Base-by-base conservation (phyloP, 64 coral and sea anemone species). In the Anthopleura sola region DNA sequence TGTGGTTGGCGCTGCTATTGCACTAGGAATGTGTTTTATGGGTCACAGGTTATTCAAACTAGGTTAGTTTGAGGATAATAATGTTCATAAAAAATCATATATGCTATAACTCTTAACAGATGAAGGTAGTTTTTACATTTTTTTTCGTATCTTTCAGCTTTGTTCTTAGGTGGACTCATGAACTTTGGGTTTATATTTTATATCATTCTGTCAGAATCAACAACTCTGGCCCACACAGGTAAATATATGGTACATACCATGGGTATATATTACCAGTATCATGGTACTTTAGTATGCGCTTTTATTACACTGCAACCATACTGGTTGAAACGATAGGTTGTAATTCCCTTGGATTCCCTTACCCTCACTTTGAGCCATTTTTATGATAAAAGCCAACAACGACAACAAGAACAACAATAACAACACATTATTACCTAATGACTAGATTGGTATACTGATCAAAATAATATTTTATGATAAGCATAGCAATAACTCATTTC, bases 1-100 rank as follows among this genome's bases (percentile, higher is more conserved):
- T 74, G 85, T 95, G 14, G 36, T 89, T 68, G 93, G 93, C 38
- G 78, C 90, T 14, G 46, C 89, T 28, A 18, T 86, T 38, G 86
- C 85, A 36, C 36, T 92, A 4, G 83, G 92, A 10, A 86, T 95
- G 64, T 95, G 93, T 54, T 95, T 95, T 60, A 48, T 86, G 20
- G 93, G 93, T 55, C 91, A 92, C 36, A 83, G 83, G n/a, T 60
- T 92, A 5, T 95, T 95, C 36, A 92, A 95, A 58, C 56, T 95
- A 17, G 87, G 93, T 95, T 37, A 78, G 90, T 87, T 5, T 78
- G 17, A 29, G 55, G 24, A 11, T 75, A 82, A 37, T 39, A n/a
- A 24, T 32, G 55, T 40, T 40, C n/a, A n/a, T n/a, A n/a, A n/a
- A n/a, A n/a, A n/a, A n/a, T n/a, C n/a, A n/a, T n/a, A n/a, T n/a